Percentiles rank a stretch among this genome's conserved stretches.
Evolutionary conservation across 2,888 invertebrate genomes (phyloP).

Genomic region (Drosophila macrospina): DNA sequence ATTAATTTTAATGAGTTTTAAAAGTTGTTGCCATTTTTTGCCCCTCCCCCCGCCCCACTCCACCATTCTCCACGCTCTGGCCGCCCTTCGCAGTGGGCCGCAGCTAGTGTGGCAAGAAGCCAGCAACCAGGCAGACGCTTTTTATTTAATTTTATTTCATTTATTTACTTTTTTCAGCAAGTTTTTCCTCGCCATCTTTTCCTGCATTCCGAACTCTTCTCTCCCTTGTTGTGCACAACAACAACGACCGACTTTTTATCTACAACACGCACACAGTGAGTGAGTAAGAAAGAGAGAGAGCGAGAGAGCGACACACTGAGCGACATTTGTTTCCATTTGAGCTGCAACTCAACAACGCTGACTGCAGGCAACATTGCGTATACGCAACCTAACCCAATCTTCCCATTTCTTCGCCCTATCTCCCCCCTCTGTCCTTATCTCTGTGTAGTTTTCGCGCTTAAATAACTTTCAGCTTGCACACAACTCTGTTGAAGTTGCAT

Average conservation of each 20-base stretch:
- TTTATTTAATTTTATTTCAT: constrained; percentile 63
- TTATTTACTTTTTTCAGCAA: constrained; percentile 57
- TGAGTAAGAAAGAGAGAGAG: not conserved
- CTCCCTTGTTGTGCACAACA: constrained; percentile 38
- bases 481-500: constrained; percentile 43
- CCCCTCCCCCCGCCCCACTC: not conserved
- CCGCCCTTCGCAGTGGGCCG: not conserved
- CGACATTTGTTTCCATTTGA: constrained; percentile 67
- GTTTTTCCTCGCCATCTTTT: constrained; percentile 32
- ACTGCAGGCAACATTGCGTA: constrained; percentile 53
- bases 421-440: not conserved
- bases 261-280: constrained; percentile 29
- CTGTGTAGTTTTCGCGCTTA: constrained; percentile 53
- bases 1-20: constrained; percentile 80
- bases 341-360: constrained; percentile 38
- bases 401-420: not conserved
- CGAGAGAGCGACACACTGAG: constrained; percentile 9
- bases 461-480: constrained; percentile 60
- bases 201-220: constrained; percentile 23
- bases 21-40: constrained; percentile 74
- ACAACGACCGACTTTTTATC: constrained; percentile 52
- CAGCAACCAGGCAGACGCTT: constrained; percentile 38
- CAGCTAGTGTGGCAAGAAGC: constrained; percentile 13
- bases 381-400: constrained; percentile 37
- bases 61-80: too few species aligned